Evolutionary conservation across 2,113 vertebrate species (phyloP).

Genomic region (Talpa occidentalis): DNA sequence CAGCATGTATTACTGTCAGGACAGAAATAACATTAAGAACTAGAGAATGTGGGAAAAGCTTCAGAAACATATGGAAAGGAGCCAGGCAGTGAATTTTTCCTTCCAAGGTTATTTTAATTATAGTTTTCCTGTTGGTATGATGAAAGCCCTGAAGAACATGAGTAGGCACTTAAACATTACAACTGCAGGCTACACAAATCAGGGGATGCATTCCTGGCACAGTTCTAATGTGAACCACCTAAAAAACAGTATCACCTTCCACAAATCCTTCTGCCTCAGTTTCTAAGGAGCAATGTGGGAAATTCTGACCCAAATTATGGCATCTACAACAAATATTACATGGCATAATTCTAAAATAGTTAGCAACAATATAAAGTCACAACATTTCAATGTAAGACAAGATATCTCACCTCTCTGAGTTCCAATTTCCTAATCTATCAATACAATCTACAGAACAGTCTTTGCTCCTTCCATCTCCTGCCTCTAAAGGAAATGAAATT

Average conservation of each 20-base stretch:
- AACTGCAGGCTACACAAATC: neutral
- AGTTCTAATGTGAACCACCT: neutral
- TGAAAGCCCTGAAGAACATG: neutral
- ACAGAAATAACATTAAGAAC: neutral
- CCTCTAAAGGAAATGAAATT: neutral
- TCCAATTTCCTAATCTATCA: neutral
- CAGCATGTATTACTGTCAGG: neutral
- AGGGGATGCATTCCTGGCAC: neutral
- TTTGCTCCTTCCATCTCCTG: neutral
- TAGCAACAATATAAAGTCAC: neutral
- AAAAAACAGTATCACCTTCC: neutral
- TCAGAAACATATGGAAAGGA: neutral
- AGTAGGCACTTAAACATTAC: neutral
- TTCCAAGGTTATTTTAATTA: neutral
- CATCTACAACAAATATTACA: neutral
- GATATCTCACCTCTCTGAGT: neutral
- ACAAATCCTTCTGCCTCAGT: neutral
- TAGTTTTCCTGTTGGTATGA: neutral
- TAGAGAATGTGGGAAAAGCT: neutral
- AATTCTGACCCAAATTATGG: too few species aligned
- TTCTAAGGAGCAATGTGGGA: neutral
- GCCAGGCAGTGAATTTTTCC: neutral
- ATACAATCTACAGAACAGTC: neutral
- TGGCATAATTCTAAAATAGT: neutral
- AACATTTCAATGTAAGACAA: neutral